phyloP scores from a whole-genome alignment of 2,888 invertebrate species.

The Terebella lapidaria region DNA sequence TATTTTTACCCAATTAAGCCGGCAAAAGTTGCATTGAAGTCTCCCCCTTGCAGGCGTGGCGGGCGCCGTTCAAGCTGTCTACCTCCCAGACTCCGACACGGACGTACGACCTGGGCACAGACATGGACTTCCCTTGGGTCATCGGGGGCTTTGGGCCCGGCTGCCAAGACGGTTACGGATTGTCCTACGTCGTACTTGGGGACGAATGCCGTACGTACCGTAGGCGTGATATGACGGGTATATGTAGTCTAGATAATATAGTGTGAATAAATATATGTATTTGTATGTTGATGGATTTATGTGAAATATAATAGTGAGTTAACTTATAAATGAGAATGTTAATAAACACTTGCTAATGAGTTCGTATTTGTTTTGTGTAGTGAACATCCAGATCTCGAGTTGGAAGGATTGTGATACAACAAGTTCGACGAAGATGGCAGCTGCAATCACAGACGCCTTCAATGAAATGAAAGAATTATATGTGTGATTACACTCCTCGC shows the following conservation, averaged over 20 bases:
- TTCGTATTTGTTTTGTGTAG: not conserved
- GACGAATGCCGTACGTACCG: constrained; percentile 33
- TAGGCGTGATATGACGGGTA: not conserved
- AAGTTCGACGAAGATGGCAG: not conserved
- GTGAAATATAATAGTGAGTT: not conserved
- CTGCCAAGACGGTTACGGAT: constrained; percentile 34
- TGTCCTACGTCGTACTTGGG: constrained; percentile 38
- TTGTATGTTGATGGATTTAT: not conserved
- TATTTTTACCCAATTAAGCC: not conserved
- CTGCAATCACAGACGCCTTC: not conserved
- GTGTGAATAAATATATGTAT: not conserved
- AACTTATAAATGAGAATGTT: not conserved
- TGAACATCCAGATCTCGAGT: not conserved
- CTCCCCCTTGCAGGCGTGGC: constrained; percentile 24
- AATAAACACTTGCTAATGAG: not conserved
- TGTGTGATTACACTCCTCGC: no score
- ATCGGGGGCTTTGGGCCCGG: constrained; percentile 36
- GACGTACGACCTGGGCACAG: constrained; percentile 20
- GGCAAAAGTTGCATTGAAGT: not conserved
- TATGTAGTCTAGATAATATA: not conserved
- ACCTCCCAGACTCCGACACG: constrained; percentile 40
- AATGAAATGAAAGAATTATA: not conserved
- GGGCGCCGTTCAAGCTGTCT: constrained; percentile 30
- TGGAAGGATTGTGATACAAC: not conserved
- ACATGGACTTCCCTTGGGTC: constrained; percentile 21